A percentile compares a stretch with the other conserved stretches of the same genome.
Evolutionary conservation across 2,888 invertebrate genomes (phyloP).

Genomic region (Hoplodrina ambigua): DNA sequence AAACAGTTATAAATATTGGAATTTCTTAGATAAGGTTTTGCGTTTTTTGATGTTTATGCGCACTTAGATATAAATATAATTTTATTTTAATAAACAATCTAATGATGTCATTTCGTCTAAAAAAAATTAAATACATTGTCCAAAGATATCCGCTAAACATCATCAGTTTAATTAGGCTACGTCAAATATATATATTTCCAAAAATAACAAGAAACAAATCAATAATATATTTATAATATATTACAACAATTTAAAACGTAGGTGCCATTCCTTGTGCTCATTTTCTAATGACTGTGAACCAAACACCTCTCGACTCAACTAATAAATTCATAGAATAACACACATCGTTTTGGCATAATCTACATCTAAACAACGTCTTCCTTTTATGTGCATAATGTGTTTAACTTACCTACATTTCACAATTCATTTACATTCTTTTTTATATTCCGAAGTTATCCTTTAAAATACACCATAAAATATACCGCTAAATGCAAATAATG

Average conservation of each 20-base stretch:
- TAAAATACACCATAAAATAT: slow-evolving; percentile 59
- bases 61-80: slow-evolving; percentile 4
- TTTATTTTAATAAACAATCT: slow-evolving; percentile 2
- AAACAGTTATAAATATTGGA: slow-evolving; percentile 43
- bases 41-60: slow-evolving; percentile 21
- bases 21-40: slow-evolving; percentile 22
- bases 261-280: slow-evolving; percentile 66
- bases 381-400: slow-evolving; percentile 63
- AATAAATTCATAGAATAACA: slow-evolving; percentile 62
- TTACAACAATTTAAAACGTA: slow-evolving; percentile 48
- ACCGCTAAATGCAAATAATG: slow-evolving; percentile 71
- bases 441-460: slow-evolving; percentile 58
- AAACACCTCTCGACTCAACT: slow-evolving; percentile 61
- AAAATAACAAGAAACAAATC: slow-evolving; percentile 44
- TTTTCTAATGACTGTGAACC: slow-evolving; percentile 65
- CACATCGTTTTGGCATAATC: slow-evolving; percentile 62
- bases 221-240: slow-evolving; percentile 42
- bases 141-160: slow-evolving; percentile 31
- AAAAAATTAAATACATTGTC: slow-evolving; percentile 8
- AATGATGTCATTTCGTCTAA: slow-evolving; percentile 19
- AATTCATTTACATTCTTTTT: slow-evolving; percentile 69
- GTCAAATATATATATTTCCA: slow-evolving; percentile 43
- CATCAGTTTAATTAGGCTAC: slow-evolving; percentile 55
- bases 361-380: slow-evolving; percentile 61
- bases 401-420: slow-evolving; percentile 65